Conservation (phyloP, 2,113 vertebrate species). For the Murina feae region DNA sequence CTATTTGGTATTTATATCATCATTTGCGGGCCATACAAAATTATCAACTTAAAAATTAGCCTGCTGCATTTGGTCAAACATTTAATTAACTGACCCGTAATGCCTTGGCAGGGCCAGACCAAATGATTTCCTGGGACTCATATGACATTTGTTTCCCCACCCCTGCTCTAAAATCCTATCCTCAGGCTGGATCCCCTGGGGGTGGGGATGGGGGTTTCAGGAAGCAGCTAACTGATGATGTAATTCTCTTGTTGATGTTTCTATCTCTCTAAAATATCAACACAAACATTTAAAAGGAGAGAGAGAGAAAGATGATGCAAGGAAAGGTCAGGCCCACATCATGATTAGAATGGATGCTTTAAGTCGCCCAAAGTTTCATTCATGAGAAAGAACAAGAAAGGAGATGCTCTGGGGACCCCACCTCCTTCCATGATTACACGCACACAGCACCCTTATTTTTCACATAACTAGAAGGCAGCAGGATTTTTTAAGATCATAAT, state of each 20-base stretch:
- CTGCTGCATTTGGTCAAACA: no score
- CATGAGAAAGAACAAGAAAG: not conserved
- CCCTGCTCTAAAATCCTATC: no score
- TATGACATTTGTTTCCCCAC: no score
- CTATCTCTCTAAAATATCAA: not conserved
- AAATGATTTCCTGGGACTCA: no score
- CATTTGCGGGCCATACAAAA: no score
- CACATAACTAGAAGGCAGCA: not conserved
- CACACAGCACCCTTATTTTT: not conserved
- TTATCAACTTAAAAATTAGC: no score
- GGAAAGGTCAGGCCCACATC: not conserved
- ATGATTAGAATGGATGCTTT: not conserved
- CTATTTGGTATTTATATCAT: no score
- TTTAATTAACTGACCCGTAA: no score
- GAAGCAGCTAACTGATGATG: not conserved
- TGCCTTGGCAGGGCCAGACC: no score
- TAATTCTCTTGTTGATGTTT: not conserved
- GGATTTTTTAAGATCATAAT: not conserved
- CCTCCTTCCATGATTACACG: not conserved
- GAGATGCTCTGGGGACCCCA: accelerated
- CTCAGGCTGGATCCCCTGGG: no score
- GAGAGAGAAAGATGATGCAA: not conserved
- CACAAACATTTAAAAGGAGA: not conserved
- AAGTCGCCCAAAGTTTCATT: not conserved
- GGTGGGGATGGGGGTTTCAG: no score